phyloP scores from a whole-genome alignment of 2,888 invertebrate species.

The Mythimna loreyi region DNA sequence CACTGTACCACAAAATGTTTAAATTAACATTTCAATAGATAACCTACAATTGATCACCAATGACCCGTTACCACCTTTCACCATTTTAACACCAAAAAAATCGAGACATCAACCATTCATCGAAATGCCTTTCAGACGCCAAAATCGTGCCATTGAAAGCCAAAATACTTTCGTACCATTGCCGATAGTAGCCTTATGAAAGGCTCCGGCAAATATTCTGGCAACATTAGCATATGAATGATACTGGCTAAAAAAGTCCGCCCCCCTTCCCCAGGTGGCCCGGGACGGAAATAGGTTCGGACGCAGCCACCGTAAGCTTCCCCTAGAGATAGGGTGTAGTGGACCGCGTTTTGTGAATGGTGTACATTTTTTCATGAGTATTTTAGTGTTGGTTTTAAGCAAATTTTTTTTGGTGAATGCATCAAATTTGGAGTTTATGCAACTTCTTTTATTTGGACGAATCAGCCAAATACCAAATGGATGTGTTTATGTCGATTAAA shows the following conservation, averaged over 20 bases:
- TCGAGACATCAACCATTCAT: slow-evolving; percentile 38
- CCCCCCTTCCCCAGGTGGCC: slow-evolving; percentile 77
- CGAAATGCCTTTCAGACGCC: slow-evolving; percentile 36
- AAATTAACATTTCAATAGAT: neutral
- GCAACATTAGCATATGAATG: slow-evolving; percentile 88
- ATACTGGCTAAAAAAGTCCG: slow-evolving; percentile 79
- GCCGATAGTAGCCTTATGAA: slow-evolving; percentile 61
- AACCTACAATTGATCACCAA: neutral
- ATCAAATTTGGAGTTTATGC: too few species aligned
- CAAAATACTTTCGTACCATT: slow-evolving; percentile 65
- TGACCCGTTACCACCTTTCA: neutral
- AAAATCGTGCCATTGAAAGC: slow-evolving; percentile 60
- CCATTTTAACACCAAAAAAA: slow-evolving; percentile 32
- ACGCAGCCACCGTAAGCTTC: slow-evolving; percentile 66
- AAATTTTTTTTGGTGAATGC: neutral
- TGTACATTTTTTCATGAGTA: neutral
- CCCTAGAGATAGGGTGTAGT: slow-evolving; percentile 63
- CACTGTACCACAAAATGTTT: neutral
- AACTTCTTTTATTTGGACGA: too few species aligned
- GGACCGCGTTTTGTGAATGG: slow-evolving; percentile 45
- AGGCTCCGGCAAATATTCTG: slow-evolving; percentile 75
- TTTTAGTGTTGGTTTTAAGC: neutral
- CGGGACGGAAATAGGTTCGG: slow-evolving; percentile 76
- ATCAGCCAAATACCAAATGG: too few species aligned
- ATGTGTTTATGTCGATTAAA: too few species aligned